Percentiles rank a stretch among this genome's conserved stretches.
phyloP scores from a whole-genome alignment of 2,113 vertebrate species.

The Anguilla japonica region DNA sequence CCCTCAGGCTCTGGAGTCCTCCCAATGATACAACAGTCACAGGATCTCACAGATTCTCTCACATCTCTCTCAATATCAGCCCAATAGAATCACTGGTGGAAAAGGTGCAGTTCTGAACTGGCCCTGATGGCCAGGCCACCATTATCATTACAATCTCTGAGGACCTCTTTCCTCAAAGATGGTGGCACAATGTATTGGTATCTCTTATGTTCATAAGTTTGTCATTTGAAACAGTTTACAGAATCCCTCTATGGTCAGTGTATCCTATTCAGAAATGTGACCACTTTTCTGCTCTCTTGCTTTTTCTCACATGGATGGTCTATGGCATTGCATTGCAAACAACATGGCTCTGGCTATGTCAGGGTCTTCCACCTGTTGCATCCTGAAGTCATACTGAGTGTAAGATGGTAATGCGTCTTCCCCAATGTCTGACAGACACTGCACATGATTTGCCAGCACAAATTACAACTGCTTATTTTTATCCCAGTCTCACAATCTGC shows the following conservation, averaged over 20 bases:
- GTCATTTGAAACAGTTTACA: not conserved
- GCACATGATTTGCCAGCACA: not conserved
- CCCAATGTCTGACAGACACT: not conserved
- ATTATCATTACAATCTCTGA: constrained; percentile 23
- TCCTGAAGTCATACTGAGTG: not conserved
- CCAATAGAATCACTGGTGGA: constrained; percentile 32
- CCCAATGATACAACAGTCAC: constrained; percentile 24
- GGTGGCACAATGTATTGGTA: not conserved
- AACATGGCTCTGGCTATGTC: not conserved
- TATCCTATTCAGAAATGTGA: not conserved
- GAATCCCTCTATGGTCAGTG: not conserved
- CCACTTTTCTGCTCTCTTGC: not conserved
- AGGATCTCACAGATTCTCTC: constrained; percentile 18
- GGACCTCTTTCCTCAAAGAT: not conserved
- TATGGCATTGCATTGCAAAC: not conserved
- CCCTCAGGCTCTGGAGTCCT: constrained; percentile 34
- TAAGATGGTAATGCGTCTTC: not conserved
- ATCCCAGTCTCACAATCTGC: not conserved
- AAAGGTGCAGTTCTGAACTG: constrained; percentile 29
- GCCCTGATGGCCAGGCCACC: constrained; percentile 29
- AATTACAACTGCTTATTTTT: not conserved
- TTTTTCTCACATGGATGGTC: not conserved
- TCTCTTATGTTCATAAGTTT: not conserved
- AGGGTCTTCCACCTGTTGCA: not conserved
- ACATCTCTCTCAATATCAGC: constrained; percentile 28